Evolutionary conservation across 2,797 vertebrate species (phyloP).

Genomic region (Cichlasoma orientale): DNA sequence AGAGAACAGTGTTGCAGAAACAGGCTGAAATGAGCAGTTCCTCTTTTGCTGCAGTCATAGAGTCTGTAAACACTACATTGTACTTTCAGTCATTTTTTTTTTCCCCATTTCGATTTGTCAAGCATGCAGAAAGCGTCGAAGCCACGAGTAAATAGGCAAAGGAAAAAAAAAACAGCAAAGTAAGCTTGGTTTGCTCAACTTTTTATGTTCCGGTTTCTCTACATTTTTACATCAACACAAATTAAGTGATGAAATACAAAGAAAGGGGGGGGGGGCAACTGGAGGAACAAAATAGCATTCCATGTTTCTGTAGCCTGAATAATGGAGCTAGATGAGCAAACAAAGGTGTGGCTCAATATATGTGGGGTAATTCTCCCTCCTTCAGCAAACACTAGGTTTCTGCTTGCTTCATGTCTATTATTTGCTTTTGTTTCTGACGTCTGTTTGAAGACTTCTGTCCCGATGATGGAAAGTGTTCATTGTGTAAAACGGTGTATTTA

Average conservation of each 20-base stretch:
- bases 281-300: constrained; percentile 36
- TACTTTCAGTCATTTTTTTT: constrained; percentile 23
- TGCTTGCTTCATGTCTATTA: constrained; percentile 55
- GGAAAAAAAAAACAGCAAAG: constrained; percentile 15
- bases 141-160: constrained; percentile 35
- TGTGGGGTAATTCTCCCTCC: constrained; percentile 80
- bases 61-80: not conserved
- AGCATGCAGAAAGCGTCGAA: constrained; percentile 52
- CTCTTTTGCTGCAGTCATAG: constrained; percentile 22
- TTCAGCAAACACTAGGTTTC: constrained; percentile 77
- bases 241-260: constrained; percentile 41
- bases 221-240: constrained; percentile 24
- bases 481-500: not conserved
- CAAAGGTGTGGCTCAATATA: constrained; percentile 81
- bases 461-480: not conserved
- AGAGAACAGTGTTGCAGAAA: constrained; percentile 62
- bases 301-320: constrained; percentile 59
- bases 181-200: constrained; percentile 1
- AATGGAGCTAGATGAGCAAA: constrained; percentile 73
- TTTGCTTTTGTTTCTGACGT: constrained; percentile 61
- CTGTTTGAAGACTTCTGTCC: constrained; percentile 50
- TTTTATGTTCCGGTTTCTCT: not conserved
- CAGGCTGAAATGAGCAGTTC: constrained; percentile 58
- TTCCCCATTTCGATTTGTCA: constrained; percentile 1
- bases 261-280: constrained; percentile 7